phyloP scores from a whole-genome alignment of 2,888 invertebrate species.

The Dioctria rufipes region DNA sequence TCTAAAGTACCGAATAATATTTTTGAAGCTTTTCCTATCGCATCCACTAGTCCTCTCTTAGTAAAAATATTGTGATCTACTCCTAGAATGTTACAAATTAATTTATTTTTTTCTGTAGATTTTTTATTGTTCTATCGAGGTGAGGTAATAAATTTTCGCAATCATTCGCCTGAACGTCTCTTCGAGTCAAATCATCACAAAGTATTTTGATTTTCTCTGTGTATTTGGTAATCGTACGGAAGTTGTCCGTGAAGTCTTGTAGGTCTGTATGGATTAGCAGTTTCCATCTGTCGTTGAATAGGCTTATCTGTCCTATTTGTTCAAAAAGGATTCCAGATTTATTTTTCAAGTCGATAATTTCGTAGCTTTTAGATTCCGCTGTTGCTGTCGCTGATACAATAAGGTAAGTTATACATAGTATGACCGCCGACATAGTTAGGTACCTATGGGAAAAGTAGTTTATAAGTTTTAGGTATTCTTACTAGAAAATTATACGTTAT shows the following conservation, averaged over 20 bases:
- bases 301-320: not conserved
- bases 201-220: not conserved
- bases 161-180: not conserved
- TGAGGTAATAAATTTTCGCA: not conserved
- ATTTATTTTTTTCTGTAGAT: not conserved
- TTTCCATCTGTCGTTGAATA: not conserved
- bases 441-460: not conserved
- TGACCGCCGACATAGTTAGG: not conserved
- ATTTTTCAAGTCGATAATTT: not conserved
- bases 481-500: not conserved
- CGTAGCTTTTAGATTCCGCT: too few relatives aligned
- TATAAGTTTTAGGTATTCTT: not conserved
- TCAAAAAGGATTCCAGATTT: not conserved
- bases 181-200: not conserved
- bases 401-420: not conserved
- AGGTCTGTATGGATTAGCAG: not conserved
- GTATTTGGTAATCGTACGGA: not conserved
- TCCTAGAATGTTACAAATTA: conserved; percentile 12
- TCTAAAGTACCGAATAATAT: conserved; percentile 8
- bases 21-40: not conserved
- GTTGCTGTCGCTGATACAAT: not conserved
- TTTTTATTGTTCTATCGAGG: not conserved
- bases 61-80: not conserved
- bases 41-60: not conserved
- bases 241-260: not conserved